These are phyloP conservation scores for Epinephelus fuscoguttatus DNA, from an alignment of 2,113 vertebrate species.

Conservation along the genomic window DNA sequence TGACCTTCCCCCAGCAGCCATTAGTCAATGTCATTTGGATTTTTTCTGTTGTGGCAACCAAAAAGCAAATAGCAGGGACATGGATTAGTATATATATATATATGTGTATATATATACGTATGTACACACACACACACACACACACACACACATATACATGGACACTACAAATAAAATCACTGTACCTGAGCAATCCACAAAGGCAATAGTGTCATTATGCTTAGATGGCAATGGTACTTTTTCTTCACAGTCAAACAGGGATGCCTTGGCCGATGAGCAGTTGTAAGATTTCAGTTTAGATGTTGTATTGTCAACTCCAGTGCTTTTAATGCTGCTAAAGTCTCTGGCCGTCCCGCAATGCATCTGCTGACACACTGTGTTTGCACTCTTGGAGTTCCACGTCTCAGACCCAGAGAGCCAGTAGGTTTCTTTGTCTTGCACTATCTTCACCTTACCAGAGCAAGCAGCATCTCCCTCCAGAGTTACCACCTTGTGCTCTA, in stretches of 20 bases:
- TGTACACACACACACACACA: too few relatives aligned
- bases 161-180: background rate
- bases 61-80: background rate
- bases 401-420: conserved; percentile 55
- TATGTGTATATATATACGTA: too few relatives aligned
- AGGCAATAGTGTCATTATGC: conserved; percentile 5
- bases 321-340: too few relatives aligned
- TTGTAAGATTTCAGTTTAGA: background rate
- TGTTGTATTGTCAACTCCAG: too few relatives aligned
- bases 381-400: conserved; percentile 22
- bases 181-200: conserved; percentile 70
- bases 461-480: conserved; percentile 45
- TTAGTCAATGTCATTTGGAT: background rate
- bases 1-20: conserved; percentile 63
- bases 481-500: conserved; percentile 62
- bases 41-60: conserved; percentile 32
- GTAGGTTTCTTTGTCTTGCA: rapidly evolving
- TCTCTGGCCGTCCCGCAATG: conserved; percentile 33
- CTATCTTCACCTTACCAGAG: conserved; percentile 58
- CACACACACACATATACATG: too few relatives aligned
- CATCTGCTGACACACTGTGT: conserved; percentile 55
- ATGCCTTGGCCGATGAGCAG: conserved; percentile 1
- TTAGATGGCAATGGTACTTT: rapidly evolving
- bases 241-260: conserved; percentile 40
- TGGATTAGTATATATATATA: too few relatives aligned